Evolutionary conservation across 2,888 invertebrate genomes (phyloP), one percentile per base, ranked within the genome.

Genomic region (Lymantria dispar): DNA sequence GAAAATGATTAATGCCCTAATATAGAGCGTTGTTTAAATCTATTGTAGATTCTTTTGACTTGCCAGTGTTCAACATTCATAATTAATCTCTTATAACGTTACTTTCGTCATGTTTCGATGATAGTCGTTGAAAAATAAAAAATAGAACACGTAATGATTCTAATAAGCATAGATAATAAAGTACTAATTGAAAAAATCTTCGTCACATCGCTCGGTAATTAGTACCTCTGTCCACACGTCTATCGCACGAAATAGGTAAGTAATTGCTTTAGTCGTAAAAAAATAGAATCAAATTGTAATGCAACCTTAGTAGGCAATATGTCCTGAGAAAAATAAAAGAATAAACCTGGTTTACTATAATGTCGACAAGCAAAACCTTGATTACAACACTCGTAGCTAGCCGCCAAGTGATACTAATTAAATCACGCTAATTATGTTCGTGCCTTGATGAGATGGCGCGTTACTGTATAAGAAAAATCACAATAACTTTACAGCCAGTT

Each of bases 391-490:
- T 50, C 52, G 54, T 47, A 43, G 36, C 40, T 13, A 45, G 44
- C 50, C 9, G 60, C 43, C 50, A 63, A 53, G 48, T 47, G 47
- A 47, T 61, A 51, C 43, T 67, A 64, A 67, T 64, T 52, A 52
- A 47, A 41, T 47, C 29, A 41, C 37, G 47, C 30, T 52, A 45
- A 52, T 67, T 50, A 60, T 51, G 47, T 42, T 46, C 7, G 1
- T 7, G 14, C 15, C 40, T 33, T 10, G 40, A 40, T 33, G 40
- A 40, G 40, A 38, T n/a, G n/a, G 8, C 33, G 2, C 38, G 12
- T 38, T 38, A 2, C n/a, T n/a, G 7, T 38, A n/a, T n/a, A 36
- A 36, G 7, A 36, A 11, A 36, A 11, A n/a, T 37, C 8, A 30
- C 8, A 30, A 30, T 33, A 33, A 33, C 10, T 33, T 33, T 33